Evolutionary conservation across 2,113 vertebrate species (phyloP), one percentile per base, ranked within the genome.

Genomic region (Istiophorus platypterus): DNA sequence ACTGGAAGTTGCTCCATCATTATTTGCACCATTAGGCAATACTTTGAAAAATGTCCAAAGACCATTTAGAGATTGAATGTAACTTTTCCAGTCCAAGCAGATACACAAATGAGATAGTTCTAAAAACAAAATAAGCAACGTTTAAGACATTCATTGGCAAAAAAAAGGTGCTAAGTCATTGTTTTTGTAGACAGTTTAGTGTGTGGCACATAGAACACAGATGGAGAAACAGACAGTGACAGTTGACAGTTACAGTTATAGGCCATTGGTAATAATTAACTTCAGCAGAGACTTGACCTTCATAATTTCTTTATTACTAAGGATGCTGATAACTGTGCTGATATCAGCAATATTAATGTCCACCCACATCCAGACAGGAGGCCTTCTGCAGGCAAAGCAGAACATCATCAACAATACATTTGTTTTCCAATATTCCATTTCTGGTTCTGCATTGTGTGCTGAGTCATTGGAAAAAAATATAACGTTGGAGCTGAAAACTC

Each of bases 301-400:
- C 24, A 56, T 56, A 57, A 57, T 57, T 27, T 57, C 24, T 27
- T 27, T 14, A 56, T 24, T 56, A 26, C 52, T 26, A 6, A 56
- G 37, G 63, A 67, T 72, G 27, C 9, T 58, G 59, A 52, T 34
- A 57, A 31, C 4, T 7, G 34, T 5, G 12, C 5, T 63, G 27
- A 61, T 56, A 56, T 47, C 31, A 41, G 13, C 52, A 57, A 54
- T 42, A 56, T 63, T 67, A 72, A 72, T 47, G 20, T 72, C 71
- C 52, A 42, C 49, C 64, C 57, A 78, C 70, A 56, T 63, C 26
- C 45, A 27, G 24, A 42, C 20, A 75, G 80, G 80, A 64, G 72
- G 27, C 49, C 27, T 58, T 8, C 41, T 17, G 9, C 37, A 39
- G 17, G 52, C 51, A 49, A 4, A 24, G 37, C 52, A 15, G 45